A percentile compares a stretch with the other conserved stretches of the same genome.
These are phyloP conservation scores for Frankliniella intonsa DNA, from an alignment of 2,888 invertebrate species.

Conservation along the genomic window DNA sequence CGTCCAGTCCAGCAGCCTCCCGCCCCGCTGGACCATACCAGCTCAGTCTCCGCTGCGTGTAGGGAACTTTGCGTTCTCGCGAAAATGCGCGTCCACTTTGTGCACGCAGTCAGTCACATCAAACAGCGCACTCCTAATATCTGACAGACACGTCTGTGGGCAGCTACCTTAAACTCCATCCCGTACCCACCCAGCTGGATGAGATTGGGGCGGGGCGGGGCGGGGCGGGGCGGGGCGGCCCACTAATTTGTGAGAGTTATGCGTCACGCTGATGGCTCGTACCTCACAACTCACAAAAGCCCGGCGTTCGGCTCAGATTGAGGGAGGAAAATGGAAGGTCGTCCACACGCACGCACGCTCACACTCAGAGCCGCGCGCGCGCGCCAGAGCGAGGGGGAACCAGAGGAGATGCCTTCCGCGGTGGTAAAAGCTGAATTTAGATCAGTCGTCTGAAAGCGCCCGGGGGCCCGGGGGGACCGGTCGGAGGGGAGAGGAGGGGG, in stretches of 20 bases:
- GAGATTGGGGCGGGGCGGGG: no score
- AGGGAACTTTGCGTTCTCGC: no score
- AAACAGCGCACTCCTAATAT: no score
- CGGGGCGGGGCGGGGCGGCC: no score
- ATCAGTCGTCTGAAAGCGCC: conserved; percentile 18
- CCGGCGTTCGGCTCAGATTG: background rate
- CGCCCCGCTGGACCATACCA: no score
- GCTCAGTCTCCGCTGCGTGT: no score
- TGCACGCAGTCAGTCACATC: no score
- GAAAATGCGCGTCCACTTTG: no score
- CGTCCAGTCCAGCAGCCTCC: no score
- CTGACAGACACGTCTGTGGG: no score
- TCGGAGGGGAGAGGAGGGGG: background rate
- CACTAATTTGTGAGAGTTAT: background rate
- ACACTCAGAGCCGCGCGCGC: background rate
- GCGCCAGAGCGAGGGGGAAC: background rate
- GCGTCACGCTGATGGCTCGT: background rate
- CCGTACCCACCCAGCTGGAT: no score
- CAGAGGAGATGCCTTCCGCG: background rate
- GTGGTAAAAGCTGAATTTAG: conserved; percentile 11
- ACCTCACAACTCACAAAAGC: background rate
- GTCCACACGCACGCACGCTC: background rate
- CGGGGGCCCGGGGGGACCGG: background rate
- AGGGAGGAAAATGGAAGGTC: background rate
- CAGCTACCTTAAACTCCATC: no score